Evolutionary conservation across 2,888 invertebrate species (phyloP).

Genomic region (Meganola albula): DNA sequence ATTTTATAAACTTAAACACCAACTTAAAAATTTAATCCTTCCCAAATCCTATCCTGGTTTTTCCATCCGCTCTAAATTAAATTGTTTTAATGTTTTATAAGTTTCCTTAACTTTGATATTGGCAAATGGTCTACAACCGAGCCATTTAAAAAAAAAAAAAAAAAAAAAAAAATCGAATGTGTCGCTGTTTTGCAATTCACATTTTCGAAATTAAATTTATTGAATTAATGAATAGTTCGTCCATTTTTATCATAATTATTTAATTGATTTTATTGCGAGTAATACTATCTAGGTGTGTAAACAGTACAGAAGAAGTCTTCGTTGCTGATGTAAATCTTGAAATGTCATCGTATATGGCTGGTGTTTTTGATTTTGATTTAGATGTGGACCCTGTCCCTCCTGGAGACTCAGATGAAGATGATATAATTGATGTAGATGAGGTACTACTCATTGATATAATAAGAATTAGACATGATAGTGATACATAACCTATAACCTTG

Average conservation of each 20-base stretch:
- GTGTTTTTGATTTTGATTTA: conserved; percentile 95
- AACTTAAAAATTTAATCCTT: too few species aligned
- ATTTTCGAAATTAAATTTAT: conserved; percentile 13
- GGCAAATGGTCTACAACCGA: too few species aligned
- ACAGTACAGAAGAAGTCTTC: conserved; percentile 35
- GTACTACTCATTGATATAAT: conserved; percentile 74
- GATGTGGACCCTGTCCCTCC: conserved; percentile 80
- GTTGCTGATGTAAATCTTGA: conserved; percentile 74
- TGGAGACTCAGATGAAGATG: conserved; percentile 90
- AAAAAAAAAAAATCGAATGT: neutral
- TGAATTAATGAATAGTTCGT: too few species aligned
- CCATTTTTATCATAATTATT: conserved; percentile 9
- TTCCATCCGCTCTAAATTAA: too few species aligned
- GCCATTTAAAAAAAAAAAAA: too few species aligned
- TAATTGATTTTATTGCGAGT: conserved; percentile 7
- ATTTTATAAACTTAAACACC: too few species aligned
- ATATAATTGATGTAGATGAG: conserved; percentile 92
- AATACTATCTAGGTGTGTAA: conserved; percentile 12
- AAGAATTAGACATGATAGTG: conserved; percentile 21
- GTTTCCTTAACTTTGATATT: too few species aligned
- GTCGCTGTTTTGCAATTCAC: conserved; percentile 2
- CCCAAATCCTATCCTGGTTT: too few species aligned
- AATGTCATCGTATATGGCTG: conserved; percentile 85
- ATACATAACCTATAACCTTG: conserved; percentile 66
- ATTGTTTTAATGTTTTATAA: too few species aligned